Evolutionary conservation across 23 tunicate genomes (phyloP).

Genomic region (Botrylloides violaceus): DNA sequence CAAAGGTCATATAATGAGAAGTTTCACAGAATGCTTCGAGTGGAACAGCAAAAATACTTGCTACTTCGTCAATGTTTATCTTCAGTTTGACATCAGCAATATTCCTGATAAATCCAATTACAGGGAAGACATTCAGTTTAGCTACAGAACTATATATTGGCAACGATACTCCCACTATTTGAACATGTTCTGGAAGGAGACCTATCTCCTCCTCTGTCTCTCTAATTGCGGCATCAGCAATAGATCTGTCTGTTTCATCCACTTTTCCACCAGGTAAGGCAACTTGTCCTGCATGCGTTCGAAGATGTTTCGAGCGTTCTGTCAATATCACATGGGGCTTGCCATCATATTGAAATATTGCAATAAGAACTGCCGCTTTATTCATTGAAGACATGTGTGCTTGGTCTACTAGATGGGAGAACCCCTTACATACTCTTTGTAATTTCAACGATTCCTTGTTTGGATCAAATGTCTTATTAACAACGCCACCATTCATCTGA

Average conservation of each 20-base stretch:
- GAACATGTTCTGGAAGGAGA: constrained; percentile 14
- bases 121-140: constrained; percentile 20
- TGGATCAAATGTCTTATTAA: not conserved
- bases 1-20: not conserved
- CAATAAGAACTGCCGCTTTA: constrained; percentile 17
- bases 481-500: not conserved
- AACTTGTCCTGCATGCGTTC: constrained; percentile 14
- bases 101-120: constrained; percentile 30
- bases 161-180: constrained; percentile 23
- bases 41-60: constrained; percentile 44
- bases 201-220: constrained; percentile 75
- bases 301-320: constrained; percentile 7
- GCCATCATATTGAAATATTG: constrained; percentile 1
- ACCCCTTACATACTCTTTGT: not conserved
- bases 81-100: constrained; percentile 8
- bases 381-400: not conserved
- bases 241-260: constrained; percentile 30
- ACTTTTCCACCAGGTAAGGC: constrained; percentile 61
- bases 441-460: constrained; percentile 3
- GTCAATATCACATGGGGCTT: constrained; percentile 21
- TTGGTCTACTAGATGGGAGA: not conserved
- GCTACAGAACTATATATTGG: constrained; percentile 23
- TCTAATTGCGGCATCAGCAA: constrained; percentile 37
- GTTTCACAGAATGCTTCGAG: constrained; percentile 2
- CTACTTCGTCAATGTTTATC: constrained; percentile 35